Percentiles rank a stretch among this genome's conserved stretches.
phyloP scores from a whole-genome alignment of 2,113 vertebrate species.

The Rhodinocichla rosea region DNA sequence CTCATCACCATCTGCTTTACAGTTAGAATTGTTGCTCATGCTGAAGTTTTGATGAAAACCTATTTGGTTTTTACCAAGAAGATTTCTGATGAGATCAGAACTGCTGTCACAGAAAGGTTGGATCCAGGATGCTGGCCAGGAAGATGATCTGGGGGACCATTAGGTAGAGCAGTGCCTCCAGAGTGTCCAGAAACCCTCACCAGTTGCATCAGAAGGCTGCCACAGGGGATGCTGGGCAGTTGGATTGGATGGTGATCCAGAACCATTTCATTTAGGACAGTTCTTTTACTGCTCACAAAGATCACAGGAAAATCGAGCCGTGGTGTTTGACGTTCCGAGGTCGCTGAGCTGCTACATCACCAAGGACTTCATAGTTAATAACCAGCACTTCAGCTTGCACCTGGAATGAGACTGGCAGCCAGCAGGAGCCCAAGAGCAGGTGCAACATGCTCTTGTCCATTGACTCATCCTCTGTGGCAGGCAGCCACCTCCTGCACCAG shows the following conservation, averaged over 20 bases:
- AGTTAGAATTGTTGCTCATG: background rate
- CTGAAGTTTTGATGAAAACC: background rate
- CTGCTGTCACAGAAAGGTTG: background rate
- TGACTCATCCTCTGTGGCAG: constrained; percentile 33
- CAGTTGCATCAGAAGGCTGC: background rate
- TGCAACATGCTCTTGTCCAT: constrained; percentile 44
- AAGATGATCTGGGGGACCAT: background rate
- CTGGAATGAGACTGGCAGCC: background rate
- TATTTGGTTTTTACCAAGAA: background rate
- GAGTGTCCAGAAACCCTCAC: background rate
- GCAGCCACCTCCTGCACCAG: constrained; percentile 46
- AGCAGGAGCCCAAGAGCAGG: constrained; percentile 37
- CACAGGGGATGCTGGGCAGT: background rate
- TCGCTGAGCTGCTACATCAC: background rate
- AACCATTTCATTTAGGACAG: background rate
- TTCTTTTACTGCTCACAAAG: background rate
- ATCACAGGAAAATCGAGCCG: background rate
- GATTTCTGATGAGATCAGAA: background rate
- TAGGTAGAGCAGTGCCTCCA: background rate
- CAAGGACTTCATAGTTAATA: background rate
- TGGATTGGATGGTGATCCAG: background rate
- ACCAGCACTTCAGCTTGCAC: constrained; percentile 5
- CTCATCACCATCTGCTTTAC: background rate
- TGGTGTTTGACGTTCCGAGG: background rate
- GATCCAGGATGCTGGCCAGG: background rate